phyloP scores from a whole-genome alignment of 2,113 vertebrate genomes.

The Pelecanoides urinatrix region DNA sequence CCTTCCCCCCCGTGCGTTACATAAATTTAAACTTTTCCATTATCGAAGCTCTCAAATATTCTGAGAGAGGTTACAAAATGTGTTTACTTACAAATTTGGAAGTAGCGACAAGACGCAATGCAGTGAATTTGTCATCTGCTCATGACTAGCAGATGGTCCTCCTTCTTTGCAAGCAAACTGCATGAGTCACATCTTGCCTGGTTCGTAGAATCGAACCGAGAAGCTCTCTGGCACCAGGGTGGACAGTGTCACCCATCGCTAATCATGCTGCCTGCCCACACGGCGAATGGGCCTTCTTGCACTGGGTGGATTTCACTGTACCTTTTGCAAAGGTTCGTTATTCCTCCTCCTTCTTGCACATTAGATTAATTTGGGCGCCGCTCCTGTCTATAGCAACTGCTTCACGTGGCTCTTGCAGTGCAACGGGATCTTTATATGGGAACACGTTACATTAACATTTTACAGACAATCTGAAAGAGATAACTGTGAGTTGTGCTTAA shows the following conservation, averaged over 20 bases:
- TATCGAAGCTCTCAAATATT: constrained; percentile 51
- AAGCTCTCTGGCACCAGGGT: constrained; percentile 41
- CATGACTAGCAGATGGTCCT: constrained; percentile 81
- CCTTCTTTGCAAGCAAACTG: constrained; percentile 57
- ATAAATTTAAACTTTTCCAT: constrained; percentile 60
- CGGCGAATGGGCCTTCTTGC: constrained; percentile 1
- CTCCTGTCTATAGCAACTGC: not conserved
- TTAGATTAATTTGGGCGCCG: not conserved
- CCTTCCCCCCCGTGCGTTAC: not conserved
- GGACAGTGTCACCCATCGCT: constrained; percentile 46
- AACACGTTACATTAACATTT: not conserved
- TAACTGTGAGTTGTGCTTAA: not conserved
- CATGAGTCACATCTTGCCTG: constrained; percentile 74
- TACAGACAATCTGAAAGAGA: not conserved
- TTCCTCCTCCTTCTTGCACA: not conserved
- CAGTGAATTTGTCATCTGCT: constrained; percentile 80
- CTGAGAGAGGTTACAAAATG: constrained; percentile 74
- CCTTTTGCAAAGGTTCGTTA: constrained; percentile 18
- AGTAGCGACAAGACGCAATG: constrained; percentile 72
- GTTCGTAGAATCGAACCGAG: constrained; percentile 52
- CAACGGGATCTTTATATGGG: not conserved
- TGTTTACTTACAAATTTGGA: constrained; percentile 82
- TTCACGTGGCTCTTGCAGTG: not conserved
- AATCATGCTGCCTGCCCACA: constrained; percentile 12
- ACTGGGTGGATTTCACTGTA: not conserved